Base-by-base conservation (phyloP, 1,140 invertebrate genomes). In the Choristoneura fumiferana region DNA sequence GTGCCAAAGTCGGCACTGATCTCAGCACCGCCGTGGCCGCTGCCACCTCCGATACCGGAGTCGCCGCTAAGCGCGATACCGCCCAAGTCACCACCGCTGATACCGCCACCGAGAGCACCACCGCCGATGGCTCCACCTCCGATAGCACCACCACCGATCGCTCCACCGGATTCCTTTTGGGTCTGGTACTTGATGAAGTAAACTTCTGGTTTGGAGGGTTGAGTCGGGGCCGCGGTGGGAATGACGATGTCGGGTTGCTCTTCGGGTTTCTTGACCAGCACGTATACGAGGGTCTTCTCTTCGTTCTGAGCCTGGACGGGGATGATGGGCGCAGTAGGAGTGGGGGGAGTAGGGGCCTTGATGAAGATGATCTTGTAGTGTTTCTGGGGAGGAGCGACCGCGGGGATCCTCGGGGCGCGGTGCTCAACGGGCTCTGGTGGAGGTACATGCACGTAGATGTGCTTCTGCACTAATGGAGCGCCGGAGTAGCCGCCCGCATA, bases 351-450 rank as follows among this genome's bases (percentile, higher is more conserved):
- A 57, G 95, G 95, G 34, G 95, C 95, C 91, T 96, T 96, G 84
- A 96, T 96, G 92, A 96, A 96, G 83, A 96, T 95, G 73, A 95
- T 96, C 78, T 96, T 96, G 91, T 96, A 96, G 80, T 96, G 95
- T 69, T 96, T 96, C 79, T 95, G 94, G 22, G 94, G 88, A 54
- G 92, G 92, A 38, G 91, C 91, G 0, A 92, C 87, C 0, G 89
- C 83, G 56, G 90, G 81, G 34, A 92, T 90, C 35, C 90, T 87
- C 10, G 92, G 91, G 59, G 90, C 85, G 68, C 90, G 91, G 63
- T 92, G 90, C 72, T 93, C 92, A 67, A 92, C 90, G 56, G 91
- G 91, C 89, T 90, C 93, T 91, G 87, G 89, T 55, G 80, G 92
- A 14, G 91, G 89, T 22, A 91, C 89, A 66, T 91, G 89, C 14